A percentile compares a stretch with the other conserved stretches of the same genome.
Evolutionary conservation across 1,140 invertebrate genomes (phyloP).

Genomic region (Drosophila varians): DNA sequence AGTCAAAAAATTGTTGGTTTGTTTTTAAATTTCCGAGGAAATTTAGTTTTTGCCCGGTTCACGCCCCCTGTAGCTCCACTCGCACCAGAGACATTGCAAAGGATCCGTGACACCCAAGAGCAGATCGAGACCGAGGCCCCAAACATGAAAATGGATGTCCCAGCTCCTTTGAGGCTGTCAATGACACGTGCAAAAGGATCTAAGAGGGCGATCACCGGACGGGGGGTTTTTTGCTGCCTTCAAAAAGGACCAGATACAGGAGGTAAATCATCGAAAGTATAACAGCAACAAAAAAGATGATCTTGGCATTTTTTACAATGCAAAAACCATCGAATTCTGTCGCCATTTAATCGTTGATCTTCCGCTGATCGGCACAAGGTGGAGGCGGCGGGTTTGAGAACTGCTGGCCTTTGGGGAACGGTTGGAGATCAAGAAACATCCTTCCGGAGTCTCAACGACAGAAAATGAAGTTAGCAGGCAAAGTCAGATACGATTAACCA

Average conservation of each 20-base stretch:
- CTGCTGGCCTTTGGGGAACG: background rate
- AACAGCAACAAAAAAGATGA: slow-evolving; percentile 6
- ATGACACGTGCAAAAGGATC: slow-evolving; percentile 36
- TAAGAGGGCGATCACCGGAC: slow-evolving; percentile 15
- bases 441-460: background rate
- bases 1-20: slow-evolving; percentile 27
- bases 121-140: slow-evolving; percentile 4
- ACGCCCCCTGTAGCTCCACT: slow-evolving; percentile 36
- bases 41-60: slow-evolving; percentile 43
- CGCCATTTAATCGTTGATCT: slow-evolving; percentile 5
- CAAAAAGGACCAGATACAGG: slow-evolving; percentile 47
- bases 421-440: slow-evolving; percentile 37
- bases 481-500: background rate
- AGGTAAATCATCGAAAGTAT: slow-evolving; percentile 4
- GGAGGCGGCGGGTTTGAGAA: slow-evolving; percentile 40
- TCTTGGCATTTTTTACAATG: background rate
- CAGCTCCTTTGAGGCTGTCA: slow-evolving; percentile 11
- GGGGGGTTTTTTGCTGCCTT: slow-evolving; percentile 69
- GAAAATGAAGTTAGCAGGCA: background rate
- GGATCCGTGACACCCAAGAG: background rate
- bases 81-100: slow-evolving; percentile 31
- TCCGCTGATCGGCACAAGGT: slow-evolving; percentile 34
- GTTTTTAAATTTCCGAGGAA: slow-evolving; percentile 44
- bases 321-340: slow-evolving; percentile 4
- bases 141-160: background rate